Conservation (phyloP, 2,113 vertebrate genomes). For the Glaucidium brasilianum region DNA sequence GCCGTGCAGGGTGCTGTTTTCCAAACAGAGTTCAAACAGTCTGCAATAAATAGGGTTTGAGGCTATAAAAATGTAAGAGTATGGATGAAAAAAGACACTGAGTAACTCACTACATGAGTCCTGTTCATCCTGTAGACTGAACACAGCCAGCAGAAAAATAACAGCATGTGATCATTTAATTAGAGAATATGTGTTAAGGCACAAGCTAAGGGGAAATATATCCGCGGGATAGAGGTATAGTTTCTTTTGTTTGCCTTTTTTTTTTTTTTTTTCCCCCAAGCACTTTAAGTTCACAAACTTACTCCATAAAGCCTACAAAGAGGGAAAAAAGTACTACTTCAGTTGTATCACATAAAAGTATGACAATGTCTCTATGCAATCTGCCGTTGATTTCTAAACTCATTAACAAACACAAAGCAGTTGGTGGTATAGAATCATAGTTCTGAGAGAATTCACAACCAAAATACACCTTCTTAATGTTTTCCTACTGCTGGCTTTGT, state of each 20-base stretch:
- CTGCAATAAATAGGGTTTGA: background rate
- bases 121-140: background rate
- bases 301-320: background rate
- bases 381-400: background rate
- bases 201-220: background rate
- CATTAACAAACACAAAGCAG: background rate
- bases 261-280: background rate
- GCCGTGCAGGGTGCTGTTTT: background rate
- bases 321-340: background rate
- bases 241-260: background rate
- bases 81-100: background rate
- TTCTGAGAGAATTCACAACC: background rate
- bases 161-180: background rate
- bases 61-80: background rate
- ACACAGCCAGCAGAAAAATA: background rate
- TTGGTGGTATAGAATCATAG: background rate
- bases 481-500: slow-evolving; percentile 23
- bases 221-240: background rate
- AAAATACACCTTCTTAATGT: background rate
- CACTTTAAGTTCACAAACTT: background rate
- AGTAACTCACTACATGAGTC: background rate
- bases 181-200: background rate
- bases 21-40: background rate
- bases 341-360: accelerated
- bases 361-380: background rate